Evolutionary conservation across 1,140 invertebrate species (phyloP), one percentile per base, ranked within the genome.

Genomic region (Patella vulgata): DNA sequence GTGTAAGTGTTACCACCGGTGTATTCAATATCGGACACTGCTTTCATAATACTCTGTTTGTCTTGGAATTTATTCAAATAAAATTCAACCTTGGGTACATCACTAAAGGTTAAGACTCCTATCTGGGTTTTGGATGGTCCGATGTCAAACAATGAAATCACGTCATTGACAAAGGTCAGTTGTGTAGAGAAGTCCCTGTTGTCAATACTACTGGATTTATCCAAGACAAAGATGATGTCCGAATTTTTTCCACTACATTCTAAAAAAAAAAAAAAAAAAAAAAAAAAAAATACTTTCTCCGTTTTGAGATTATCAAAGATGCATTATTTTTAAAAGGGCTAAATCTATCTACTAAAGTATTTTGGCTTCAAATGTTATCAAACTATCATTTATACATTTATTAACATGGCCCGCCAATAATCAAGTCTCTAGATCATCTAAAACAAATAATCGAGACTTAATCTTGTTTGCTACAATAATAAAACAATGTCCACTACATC

Each of bases 201-300:
- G 30, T 66, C 62, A 33, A 77, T 70, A 44, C 72, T 74, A 46
- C 61, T 66, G 3, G 75, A 77, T n/a, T 68, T 61, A 50, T 77
- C 75, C 51, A 77, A 51, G n/a, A 77, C 61, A 36, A 77, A 74
- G 33, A 77, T 59, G 31, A 77, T 54, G 54, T 77, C 75, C 5
- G 65, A 47, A 17, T 40, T 30, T 36, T 59, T 59, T 25, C 46
- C 21, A 25, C 14, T 52, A 40, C 58, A 59, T 25, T 19, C 58
- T 59, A 40, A 9, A 21, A 23, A 21, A n/a, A 53, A 28, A 3
- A 1, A 53, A 28, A 31, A 19, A 51, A 25, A 51, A 17, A 51
- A 25, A 51, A 17, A 51, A 0, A 51, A 17, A 51, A 28, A 52
- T 1, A 31, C 27, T n/a, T n/a, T n/a, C n/a, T n/a, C n/a, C n/a